These are phyloP conservation scores for Lepidochrysops patricia DNA, from an alignment of 2,888 invertebrate species.

Conservation along the genomic window DNA sequence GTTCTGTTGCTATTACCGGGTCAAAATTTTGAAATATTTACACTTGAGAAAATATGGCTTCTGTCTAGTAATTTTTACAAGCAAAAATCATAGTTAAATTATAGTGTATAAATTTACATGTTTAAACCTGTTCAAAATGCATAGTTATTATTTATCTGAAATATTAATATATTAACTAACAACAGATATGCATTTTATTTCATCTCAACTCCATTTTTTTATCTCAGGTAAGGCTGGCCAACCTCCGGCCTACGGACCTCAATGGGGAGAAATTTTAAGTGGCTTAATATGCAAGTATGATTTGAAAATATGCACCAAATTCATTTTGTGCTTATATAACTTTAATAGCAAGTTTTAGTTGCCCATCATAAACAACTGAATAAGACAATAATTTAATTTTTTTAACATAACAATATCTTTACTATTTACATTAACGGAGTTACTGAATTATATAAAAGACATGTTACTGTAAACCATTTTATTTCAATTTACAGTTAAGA, in stretches of 20 bases:
- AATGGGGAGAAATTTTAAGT: no score
- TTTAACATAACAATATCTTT: no score
- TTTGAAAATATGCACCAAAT: no score
- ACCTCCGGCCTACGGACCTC: no score
- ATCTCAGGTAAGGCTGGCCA: no score
- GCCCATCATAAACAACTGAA: no score
- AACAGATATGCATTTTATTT: conserved; percentile 36
- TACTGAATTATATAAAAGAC: conserved; percentile 32
- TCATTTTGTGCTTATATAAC: no score
- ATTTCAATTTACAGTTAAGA: conserved; percentile 55
- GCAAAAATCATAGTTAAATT: conserved; percentile 30
- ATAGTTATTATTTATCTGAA: conserved; percentile 58
- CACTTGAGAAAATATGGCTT: neutral
- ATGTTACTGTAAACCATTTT: conserved; percentile 49
- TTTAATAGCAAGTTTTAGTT: no score
- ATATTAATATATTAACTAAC: conserved; percentile 59
- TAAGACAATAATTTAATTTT: no score
- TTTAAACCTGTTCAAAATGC: conserved; percentile 44
- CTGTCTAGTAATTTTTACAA: conserved; percentile 3
- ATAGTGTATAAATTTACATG: conserved; percentile 45
- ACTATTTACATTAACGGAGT: neutral
- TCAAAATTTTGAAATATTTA: neutral
- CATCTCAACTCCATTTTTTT: no score
- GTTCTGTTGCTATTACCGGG: neutral
- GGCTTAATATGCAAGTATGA: no score